Evolutionary conservation across 2,113 vertebrate genomes (phyloP).

Genomic region (Loxodonta africana): DNA sequence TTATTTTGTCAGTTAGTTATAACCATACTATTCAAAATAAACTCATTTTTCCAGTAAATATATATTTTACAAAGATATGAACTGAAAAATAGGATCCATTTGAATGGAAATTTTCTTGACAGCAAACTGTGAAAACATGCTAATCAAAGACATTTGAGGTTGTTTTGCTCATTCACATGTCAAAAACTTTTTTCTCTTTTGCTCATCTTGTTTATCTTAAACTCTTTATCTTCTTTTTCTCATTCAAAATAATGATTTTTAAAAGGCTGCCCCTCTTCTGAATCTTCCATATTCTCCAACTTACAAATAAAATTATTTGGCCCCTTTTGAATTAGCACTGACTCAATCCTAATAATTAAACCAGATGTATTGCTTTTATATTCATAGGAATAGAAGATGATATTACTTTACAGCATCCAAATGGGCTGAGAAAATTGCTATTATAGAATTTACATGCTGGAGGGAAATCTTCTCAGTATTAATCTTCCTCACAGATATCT

Average conservation of each 20-base stretch:
- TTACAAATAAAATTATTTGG: conserved; percentile 12
- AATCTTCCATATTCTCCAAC: neutral
- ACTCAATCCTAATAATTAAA: neutral
- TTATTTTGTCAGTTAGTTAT: conserved; percentile 5
- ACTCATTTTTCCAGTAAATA: conserved; percentile 22
- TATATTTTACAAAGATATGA: conserved; percentile 8
- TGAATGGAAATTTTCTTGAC: conserved; percentile 55
- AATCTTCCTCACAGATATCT: conserved; percentile 14
- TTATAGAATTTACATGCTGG: neutral
- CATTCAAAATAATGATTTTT: conserved; percentile 35
- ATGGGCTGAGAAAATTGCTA: neutral
- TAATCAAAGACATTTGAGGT: conserved; percentile 9
- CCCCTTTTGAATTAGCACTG: neutral
- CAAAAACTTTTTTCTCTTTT: conserved; percentile 4
- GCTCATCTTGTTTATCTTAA: conserved; percentile 1
- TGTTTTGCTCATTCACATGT: conserved; percentile 33
- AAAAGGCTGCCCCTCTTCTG: neutral
- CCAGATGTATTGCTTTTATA: neutral
- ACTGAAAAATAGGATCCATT: conserved; percentile 41
- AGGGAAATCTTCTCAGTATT: neutral
- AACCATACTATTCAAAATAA: neutral
- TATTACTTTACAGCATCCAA: neutral
- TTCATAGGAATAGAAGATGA: neutral
- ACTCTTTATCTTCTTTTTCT: conserved; percentile 1
- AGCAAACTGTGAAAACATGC: conserved; percentile 18